phyloP scores from a whole-genome alignment of 2,113 vertebrate genomes.

The Platysteira castanea region DNA sequence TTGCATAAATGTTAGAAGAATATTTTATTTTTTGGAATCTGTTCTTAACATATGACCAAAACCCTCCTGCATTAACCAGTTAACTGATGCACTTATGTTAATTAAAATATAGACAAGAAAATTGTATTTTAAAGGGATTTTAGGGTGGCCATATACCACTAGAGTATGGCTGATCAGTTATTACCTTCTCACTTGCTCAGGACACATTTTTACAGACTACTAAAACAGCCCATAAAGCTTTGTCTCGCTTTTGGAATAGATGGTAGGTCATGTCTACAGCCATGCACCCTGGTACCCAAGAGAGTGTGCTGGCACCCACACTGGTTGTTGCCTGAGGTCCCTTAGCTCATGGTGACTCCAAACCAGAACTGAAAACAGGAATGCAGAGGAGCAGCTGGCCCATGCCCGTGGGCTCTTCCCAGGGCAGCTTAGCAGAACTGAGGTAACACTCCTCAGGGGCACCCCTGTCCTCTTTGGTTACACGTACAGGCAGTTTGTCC shows the following conservation, averaged over 20 bases:
- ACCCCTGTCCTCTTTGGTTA: not conserved
- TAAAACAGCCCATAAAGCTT: not conserved
- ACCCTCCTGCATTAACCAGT: not conserved
- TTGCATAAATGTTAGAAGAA: not conserved
- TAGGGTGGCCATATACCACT: not conserved
- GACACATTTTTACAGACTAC: not conserved
- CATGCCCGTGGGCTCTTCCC: accelerated
- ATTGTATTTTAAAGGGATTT: not conserved
- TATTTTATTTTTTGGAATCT: not conserved
- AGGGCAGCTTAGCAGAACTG: not conserved
- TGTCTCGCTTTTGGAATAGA: not conserved
- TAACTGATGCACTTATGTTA: not conserved
- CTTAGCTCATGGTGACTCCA: not conserved
- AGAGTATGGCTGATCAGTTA: not conserved
- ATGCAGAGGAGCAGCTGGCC: not conserved
- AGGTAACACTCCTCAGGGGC: not conserved
- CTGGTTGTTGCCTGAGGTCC: not conserved
- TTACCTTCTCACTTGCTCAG: not conserved
- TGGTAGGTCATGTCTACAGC: not conserved
- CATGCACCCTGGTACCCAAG: not conserved
- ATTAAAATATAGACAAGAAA: not conserved
- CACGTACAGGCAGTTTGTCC: not conserved
- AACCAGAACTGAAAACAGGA: not conserved
- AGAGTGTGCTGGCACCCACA: not conserved
- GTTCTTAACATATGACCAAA: not conserved